phyloP scores from a whole-genome alignment of 2,797 vertebrate genomes.

The Chiroxiphia lanceolata region DNA sequence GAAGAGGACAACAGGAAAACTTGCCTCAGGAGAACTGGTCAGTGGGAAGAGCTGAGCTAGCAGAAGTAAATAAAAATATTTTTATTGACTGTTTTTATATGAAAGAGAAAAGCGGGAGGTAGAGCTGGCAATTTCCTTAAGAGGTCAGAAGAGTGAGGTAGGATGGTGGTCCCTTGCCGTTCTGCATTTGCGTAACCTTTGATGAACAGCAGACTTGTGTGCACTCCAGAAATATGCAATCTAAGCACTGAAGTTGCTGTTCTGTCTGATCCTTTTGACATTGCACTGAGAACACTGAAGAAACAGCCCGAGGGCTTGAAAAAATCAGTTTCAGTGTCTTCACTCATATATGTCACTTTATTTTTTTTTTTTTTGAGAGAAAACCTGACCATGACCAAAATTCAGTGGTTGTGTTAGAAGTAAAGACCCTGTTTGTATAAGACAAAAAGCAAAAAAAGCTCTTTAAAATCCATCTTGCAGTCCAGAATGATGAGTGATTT shows the following conservation, averaged over 20 bases:
- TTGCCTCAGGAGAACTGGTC: not conserved
- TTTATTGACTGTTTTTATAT: not conserved
- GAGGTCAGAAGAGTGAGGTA: not conserved
- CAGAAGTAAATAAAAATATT: not conserved
- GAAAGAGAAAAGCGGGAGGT: not conserved
- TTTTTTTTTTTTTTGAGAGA: not conserved
- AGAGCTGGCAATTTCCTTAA: not conserved
- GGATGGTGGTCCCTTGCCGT: not conserved
- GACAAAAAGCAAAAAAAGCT: not conserved
- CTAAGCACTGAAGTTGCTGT: not conserved
- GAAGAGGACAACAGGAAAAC: not conserved
- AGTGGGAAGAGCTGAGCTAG: not conserved
- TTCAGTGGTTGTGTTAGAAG: not conserved
- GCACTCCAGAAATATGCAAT: not conserved
- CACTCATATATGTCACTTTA: not conserved
- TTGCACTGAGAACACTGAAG: not conserved
- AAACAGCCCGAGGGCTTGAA: not conserved
- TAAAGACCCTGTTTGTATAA: not conserved
- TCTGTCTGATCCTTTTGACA: conserved; percentile 19
- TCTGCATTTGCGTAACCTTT: not conserved
- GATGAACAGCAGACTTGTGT: not conserved
- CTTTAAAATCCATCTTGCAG: not conserved
- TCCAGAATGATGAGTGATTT: not conserved
- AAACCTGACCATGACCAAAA: not conserved
- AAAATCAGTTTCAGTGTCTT: not conserved